Base-by-base conservation (phyloP, 2,888 invertebrate species). In the Argyresthia albistria region DNA sequence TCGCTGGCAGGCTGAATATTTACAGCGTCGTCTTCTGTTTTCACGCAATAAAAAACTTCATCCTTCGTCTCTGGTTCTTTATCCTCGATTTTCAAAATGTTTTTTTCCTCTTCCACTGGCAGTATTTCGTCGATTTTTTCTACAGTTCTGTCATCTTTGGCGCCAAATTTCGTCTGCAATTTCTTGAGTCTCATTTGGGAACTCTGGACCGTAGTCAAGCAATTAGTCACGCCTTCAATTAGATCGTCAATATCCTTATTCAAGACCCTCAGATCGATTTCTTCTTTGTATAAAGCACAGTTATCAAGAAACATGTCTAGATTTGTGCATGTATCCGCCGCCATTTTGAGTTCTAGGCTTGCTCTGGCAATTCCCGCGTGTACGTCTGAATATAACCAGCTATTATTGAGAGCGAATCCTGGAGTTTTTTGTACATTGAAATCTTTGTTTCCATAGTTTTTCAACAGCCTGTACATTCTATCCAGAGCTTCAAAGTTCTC, bases 31-130 rank as follows among this genome's bases (percentile, higher is more conserved):
- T 83, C 84, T 1, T 86, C 86, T 0, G 81, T 86, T 64, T 70
- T 83, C 0, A 84, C 62, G 42, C 73, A 84, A 66, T 82, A 88
- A 61, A 82, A 88, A 49, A 88, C 88, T 66, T 88, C 87, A 60
- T 88, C 88, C 57, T 64, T 80, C 14, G 71, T 63, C 58, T 78
- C 80, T 49, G 77, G 79, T 35, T 73, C 75, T 50, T 59, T 64
- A 53, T 83, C 77, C 60, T 77, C 81, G 52, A 88, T 79, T 65
- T 65, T 73, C 47, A 78, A 64, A 58, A 82, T 60, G 1, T 56
- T 60, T 4, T 60, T 65, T 54, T 56, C 56, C 0, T 60, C 60
- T 49, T 64, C 60, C 8, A 59, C 61, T n/a, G 8, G 12, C 4
- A 53, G 59, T n/a, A 73, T 72, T 0, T 64, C 59, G 1, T 52